Evolutionary conservation across 2,888 invertebrate species (phyloP).

Genomic region (Aricia artaxerxes): DNA sequence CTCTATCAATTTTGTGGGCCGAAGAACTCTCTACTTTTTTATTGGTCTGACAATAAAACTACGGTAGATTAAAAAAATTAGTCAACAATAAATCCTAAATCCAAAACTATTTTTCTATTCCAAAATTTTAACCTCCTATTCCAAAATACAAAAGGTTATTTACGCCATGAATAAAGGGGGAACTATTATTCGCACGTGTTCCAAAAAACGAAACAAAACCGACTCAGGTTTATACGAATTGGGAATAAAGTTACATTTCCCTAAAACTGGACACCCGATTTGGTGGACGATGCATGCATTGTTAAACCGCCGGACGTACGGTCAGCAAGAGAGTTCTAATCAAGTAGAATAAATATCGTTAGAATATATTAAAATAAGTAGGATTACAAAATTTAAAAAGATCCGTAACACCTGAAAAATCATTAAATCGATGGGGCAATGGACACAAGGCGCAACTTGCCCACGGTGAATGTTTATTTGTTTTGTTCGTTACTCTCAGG

Average conservation of each 20-base stretch:
- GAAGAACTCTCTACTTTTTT: background rate
- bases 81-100: background rate
- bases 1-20: background rate
- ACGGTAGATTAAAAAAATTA: background rate
- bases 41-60: background rate
- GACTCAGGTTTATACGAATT: slow-evolving; percentile 48
- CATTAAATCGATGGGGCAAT: too few relatives aligned
- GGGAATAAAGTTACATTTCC: slow-evolving; percentile 70
- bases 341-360: background rate
- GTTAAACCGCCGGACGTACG: slow-evolving; percentile 49
- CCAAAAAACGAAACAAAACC: slow-evolving; percentile 18
- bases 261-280: slow-evolving; percentile 67
- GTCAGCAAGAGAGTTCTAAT: background rate
- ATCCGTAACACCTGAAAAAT: too few relatives aligned
- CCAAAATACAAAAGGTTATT: background rate
- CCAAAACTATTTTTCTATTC: background rate
- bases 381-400: too few relatives aligned
- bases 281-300: slow-evolving; percentile 59
- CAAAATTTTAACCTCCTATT: background rate
- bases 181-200: slow-evolving; percentile 26
- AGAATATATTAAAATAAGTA: too few relatives aligned
- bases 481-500: too few relatives aligned
- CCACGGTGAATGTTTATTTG: too few relatives aligned
- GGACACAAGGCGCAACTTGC: too few relatives aligned
- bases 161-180: slow-evolving; percentile 11